Conservation (phyloP, 2,888 invertebrate genomes). For the Aleiodes alternator region DNA sequence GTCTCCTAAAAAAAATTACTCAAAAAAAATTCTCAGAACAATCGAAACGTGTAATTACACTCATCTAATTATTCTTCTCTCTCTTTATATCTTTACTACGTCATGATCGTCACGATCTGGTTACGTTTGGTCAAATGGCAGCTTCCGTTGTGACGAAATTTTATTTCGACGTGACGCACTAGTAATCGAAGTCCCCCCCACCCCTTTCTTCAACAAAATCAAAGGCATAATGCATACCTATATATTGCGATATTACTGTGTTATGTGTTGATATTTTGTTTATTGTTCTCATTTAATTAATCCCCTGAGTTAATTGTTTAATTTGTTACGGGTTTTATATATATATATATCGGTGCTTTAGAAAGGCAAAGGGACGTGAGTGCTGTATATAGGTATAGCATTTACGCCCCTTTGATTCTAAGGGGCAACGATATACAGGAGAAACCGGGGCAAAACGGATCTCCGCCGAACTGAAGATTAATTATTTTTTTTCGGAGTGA, state of each 20-base stretch:
- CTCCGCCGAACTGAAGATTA: too few relatives aligned
- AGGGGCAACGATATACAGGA: too few relatives aligned
- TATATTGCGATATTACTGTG: slow-evolving; percentile 30
- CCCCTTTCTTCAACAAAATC: slow-evolving; percentile 30
- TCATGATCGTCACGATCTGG: slow-evolving; percentile 60
- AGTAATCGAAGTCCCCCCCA: slow-evolving; percentile 39
- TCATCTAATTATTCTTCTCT: not conserved
- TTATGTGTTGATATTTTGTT: slow-evolving; percentile 47
- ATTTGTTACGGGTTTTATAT: slow-evolving; percentile 35
- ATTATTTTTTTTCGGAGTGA: too few relatives aligned
- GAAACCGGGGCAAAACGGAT: too few relatives aligned
- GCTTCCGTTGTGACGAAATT: slow-evolving; percentile 67
- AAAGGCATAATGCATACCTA: slow-evolving; percentile 21
- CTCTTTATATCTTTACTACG: not conserved
- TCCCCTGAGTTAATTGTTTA: slow-evolving; percentile 3
- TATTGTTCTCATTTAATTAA: slow-evolving; percentile 46
- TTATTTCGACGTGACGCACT: slow-evolving; percentile 61
- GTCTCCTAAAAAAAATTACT: too few relatives aligned
- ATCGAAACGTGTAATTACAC: too few relatives aligned
- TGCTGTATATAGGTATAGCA: too few relatives aligned
- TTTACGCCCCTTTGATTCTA: slow-evolving; percentile 21
- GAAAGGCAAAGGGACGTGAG: too few relatives aligned
- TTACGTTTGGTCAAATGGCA: slow-evolving; percentile 53
- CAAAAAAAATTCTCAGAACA: too few relatives aligned
- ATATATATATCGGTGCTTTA: slow-evolving; percentile 27